phyloP scores from a whole-genome alignment of 2,113 vertebrate genomes.

The Pseudopodoces humilis region DNA sequence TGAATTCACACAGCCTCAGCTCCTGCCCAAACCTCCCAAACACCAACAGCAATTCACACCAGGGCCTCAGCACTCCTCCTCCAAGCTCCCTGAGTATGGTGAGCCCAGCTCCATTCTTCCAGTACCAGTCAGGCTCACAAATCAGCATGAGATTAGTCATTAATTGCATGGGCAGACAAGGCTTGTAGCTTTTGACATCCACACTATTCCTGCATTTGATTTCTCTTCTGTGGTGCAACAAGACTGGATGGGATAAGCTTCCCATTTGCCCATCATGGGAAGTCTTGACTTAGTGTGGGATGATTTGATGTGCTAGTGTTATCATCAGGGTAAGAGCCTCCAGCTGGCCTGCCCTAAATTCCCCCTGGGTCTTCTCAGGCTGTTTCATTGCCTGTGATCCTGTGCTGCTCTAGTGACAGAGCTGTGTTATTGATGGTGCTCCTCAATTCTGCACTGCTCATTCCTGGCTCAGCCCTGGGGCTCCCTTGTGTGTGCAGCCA shows the following conservation, averaged over 20 bases:
- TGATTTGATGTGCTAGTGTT: background rate
- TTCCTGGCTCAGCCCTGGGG: accelerated
- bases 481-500: background rate
- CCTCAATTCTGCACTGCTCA: background rate
- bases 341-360: background rate
- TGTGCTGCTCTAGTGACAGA: background rate
- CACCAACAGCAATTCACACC: background rate
- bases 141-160: background rate
- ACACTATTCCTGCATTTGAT: background rate
- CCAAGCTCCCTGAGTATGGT: background rate
- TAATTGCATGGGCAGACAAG: background rate
- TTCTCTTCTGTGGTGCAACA: background rate
- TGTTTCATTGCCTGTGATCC: background rate
- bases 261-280: accelerated
- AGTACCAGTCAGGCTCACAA: background rate
- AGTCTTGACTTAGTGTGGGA: background rate
- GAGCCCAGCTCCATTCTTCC: background rate
- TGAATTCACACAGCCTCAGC: background rate
- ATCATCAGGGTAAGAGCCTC: background rate
- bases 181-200: background rate
- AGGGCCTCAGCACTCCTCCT: background rate
- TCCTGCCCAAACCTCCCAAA: background rate
- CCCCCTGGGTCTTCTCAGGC: background rate
- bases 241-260: background rate
- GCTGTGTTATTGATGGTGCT: background rate